phyloP scores from a whole-genome alignment of 2,797 vertebrate species.

The Periophthalmus magnuspinnatus region DNA sequence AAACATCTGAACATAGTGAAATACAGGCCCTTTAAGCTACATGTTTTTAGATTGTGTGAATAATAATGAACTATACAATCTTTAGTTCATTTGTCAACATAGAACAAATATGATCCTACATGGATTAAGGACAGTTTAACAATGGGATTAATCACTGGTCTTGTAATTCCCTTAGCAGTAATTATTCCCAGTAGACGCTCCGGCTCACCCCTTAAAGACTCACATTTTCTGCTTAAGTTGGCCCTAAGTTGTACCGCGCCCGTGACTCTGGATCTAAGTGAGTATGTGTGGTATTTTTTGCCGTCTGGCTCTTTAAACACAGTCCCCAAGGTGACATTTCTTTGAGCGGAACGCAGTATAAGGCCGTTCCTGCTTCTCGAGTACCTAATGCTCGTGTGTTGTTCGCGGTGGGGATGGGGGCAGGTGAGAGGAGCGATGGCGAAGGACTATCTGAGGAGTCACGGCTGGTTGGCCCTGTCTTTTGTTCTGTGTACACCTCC shows the following conservation, averaged over 20 bases:
- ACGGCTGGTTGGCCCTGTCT: slow-evolving; percentile 69
- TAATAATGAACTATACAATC: too few species aligned
- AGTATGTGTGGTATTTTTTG: slow-evolving; percentile 48
- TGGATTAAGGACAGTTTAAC: too few species aligned
- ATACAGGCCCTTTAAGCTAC: too few species aligned
- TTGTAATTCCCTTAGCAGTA: too few species aligned
- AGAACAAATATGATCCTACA: too few species aligned
- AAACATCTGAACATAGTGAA: too few species aligned
- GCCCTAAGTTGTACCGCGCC: background rate
- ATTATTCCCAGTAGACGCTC: background rate
- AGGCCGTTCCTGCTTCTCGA: slow-evolving; percentile 25
- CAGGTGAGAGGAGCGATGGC: slow-evolving; percentile 30
- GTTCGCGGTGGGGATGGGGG: background rate
- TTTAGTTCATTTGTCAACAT: too few species aligned
- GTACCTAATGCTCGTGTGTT: slow-evolving; percentile 3
- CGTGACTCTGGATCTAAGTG: background rate
- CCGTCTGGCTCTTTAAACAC: slow-evolving; percentile 54
- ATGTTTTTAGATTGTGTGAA: too few species aligned
- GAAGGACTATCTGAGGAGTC: slow-evolving; percentile 65
- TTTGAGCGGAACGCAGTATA: slow-evolving; percentile 52
- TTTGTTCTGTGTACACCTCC: slow-evolving; percentile 63
- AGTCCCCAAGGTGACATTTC: slow-evolving; percentile 72
- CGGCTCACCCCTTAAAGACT: background rate
- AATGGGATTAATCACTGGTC: too few species aligned
- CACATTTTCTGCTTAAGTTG: background rate